Evolutionary conservation across 2,113 vertebrate genomes (phyloP).

Genomic region (Chloropsis cyanopogon): DNA sequence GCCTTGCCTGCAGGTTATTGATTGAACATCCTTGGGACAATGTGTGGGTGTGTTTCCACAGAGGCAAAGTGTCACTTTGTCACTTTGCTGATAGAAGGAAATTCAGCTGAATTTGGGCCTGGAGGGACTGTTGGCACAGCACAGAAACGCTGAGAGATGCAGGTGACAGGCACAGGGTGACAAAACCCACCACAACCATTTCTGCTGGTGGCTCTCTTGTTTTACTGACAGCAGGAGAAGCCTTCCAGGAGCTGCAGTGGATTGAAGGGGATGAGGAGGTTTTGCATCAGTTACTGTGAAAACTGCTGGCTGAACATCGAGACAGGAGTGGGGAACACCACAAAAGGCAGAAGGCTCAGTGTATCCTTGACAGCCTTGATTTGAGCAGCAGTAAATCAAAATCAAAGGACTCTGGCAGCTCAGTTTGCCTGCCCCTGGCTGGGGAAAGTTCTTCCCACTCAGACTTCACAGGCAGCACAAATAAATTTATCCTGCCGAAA

Average conservation of each 20-base stretch:
- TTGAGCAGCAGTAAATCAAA: background rate
- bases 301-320: fast-evolving
- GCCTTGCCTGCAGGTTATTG: background rate
- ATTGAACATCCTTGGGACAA: fast-evolving
- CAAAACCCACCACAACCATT: background rate
- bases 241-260: background rate
- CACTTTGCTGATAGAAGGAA: background rate
- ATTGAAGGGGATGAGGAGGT: background rate
- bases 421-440: background rate
- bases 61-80: background rate
- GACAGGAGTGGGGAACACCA: background rate
- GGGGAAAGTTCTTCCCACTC: background rate
- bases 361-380: background rate
- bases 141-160: background rate
- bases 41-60: fast-evolving
- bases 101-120: background rate
- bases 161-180: background rate
- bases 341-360: background rate
- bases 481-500: background rate
- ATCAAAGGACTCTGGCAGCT: background rate
- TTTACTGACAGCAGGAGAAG: background rate
- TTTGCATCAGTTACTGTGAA: background rate
- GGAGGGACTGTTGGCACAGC: background rate
- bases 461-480: background rate
- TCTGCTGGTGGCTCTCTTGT: fast-evolving